phyloP scores from a whole-genome alignment of 2,797 vertebrate species.

The Sebastes trivittatus region DNA sequence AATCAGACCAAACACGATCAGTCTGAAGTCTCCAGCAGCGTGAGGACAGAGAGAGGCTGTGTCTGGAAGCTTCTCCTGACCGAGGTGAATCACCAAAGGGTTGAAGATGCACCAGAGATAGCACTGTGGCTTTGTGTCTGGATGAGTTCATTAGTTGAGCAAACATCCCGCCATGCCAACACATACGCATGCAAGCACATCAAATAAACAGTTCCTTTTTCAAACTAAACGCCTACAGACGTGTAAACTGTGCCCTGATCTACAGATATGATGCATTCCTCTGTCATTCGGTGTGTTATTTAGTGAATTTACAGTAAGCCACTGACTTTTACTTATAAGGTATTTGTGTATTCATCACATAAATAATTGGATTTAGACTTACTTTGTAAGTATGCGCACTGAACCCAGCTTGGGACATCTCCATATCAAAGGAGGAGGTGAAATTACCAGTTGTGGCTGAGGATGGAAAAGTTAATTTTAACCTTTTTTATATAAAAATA shows the following conservation, averaged over 20 bases:
- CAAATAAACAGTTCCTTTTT: not conserved
- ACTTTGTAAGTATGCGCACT: conserved; percentile 93
- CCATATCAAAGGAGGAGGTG: conserved; percentile 94
- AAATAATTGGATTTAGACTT: conserved; percentile 44
- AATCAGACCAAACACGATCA: conserved; percentile 17
- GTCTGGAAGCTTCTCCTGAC: conserved; percentile 25
- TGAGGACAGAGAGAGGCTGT: conserved; percentile 32
- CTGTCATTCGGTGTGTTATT: not conserved
- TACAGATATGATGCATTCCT: not conserved
- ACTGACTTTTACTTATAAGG: not conserved
- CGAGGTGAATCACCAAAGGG: conserved; percentile 43
- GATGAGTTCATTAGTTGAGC: conserved; percentile 5
- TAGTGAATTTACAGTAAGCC: not conserved
- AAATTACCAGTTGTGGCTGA: conserved; percentile 89
- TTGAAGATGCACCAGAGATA: conserved; percentile 42
- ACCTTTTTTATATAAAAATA: not conserved
- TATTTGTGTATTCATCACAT: not conserved
- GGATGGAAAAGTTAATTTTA: conserved; percentile 21
- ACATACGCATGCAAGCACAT: not conserved
- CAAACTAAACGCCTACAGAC: not conserved
- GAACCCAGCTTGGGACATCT: conserved; percentile 97
- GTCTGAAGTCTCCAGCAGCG: not conserved
- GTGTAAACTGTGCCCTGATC: not conserved
- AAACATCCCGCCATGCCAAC: not conserved
- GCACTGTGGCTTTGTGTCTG: not conserved